Base-by-base conservation (phyloP, 2,888 invertebrate species). In the Brachypterus glaber region DNA sequence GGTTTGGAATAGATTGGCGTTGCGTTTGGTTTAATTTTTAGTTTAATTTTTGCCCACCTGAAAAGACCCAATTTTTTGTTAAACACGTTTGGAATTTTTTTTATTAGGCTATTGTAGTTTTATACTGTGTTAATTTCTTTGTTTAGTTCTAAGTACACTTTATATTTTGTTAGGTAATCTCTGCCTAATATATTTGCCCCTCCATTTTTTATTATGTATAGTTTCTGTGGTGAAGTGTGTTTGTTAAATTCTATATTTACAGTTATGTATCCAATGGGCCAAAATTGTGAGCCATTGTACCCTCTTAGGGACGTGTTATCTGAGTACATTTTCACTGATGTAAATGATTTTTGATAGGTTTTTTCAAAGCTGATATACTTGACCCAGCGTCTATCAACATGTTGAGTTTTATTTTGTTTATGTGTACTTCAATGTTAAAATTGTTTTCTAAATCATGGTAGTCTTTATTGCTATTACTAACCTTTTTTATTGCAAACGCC, bases 1-100 rank as follows among this genome's bases (percentile, higher is more conserved):
- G 35, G 34, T 32, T 42, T 43, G 21, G 33, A 36, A 25, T 40
- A 47, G 15, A 46, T 39, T 12, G 38, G 39, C 9, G 11, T 38
- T n/a, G 24, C 26, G 14, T 34, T 33, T n/a, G 11, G 8, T 9
- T 34, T 31, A 15, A 26, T 21, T 12, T 34, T 27, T 14, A 40
- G 30, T 30, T 8, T 24, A 30, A 41, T 24, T 37, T 39, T 33
- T 7, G 15, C 8, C 4, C 11, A 13, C 25, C 30, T 39, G 16
- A 24, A 41, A 17, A 33, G 15, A 2, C 41, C 44, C 8, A 42
- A 24, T 14, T 38, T 30, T n/a, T 36, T 32, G 11, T 29, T 17
- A 30, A 40, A 42, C 16, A 39, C 12, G 3, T 33, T 7, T 17
- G 27, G 25, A 7, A 18, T 37, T 36, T 35, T 33, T 12, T 17